Conservation (phyloP, 2,888 invertebrate genomes). For the Drosophila prolongata region DNA sequence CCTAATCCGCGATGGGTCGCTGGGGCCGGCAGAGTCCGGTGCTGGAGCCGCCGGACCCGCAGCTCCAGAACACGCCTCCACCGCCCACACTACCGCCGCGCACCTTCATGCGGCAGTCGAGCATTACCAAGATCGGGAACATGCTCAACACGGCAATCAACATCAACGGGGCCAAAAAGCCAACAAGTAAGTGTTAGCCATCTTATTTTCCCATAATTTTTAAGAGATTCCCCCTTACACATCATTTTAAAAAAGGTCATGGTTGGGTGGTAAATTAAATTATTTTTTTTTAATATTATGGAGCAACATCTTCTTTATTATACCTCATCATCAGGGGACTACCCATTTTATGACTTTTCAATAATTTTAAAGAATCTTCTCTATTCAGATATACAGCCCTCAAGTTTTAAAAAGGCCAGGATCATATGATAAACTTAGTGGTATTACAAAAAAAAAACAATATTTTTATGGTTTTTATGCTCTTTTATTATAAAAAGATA, state of each 20-base stretch:
- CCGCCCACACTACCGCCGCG: slow-evolving; percentile 82
- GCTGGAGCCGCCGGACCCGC: slow-evolving; percentile 82
- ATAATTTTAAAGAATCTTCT: too few relatives aligned
- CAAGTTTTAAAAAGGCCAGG: too few relatives aligned
- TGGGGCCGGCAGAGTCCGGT: slow-evolving; percentile 84
- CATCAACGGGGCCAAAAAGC: slow-evolving; percentile 82
- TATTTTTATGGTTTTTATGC: too few relatives aligned
- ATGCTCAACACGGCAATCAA: slow-evolving; percentile 87
- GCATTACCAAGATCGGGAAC: slow-evolving; percentile 87
- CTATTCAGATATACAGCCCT: too few relatives aligned
- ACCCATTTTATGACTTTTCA: too few relatives aligned
- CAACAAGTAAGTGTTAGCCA: slow-evolving; percentile 71
- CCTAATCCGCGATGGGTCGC: slow-evolving; percentile 75
- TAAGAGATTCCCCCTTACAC: too few relatives aligned
- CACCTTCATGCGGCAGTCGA: slow-evolving; percentile 87
- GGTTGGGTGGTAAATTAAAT: neutral
- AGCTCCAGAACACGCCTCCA: slow-evolving; percentile 67
- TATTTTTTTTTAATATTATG: too few relatives aligned
- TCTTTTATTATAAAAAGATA: too few relatives aligned
- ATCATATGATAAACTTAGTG: too few relatives aligned
- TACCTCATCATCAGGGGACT: too few relatives aligned
- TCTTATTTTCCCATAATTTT: neutral
- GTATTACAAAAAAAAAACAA: too few relatives aligned
- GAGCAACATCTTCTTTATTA: too few relatives aligned
- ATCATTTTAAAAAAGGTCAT: neutral